Evolutionary conservation across 2,888 invertebrate species (phyloP), one percentile per base, ranked within the genome.

Genomic region (Zelleria hepariella): DNA sequence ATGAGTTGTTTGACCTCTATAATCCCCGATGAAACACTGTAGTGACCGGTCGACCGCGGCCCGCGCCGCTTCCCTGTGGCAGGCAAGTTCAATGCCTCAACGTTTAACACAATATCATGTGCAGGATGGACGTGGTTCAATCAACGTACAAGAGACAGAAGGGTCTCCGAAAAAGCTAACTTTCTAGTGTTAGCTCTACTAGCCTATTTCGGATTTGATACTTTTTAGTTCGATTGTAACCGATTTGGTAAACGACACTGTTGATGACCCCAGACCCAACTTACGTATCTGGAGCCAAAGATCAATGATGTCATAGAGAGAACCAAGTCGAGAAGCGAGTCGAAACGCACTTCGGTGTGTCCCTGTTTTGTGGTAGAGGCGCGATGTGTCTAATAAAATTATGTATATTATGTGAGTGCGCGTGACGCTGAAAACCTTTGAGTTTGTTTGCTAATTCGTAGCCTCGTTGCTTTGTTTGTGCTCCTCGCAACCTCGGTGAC

Each of bases 361-460:
- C 32, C 8, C 32, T 32, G 7, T 32, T 32, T 32, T 32, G 7
- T 32, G 8, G 32, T 10, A 10, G 32, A 10, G 32, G 32, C 10
- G 32, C 20, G 49, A 49, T 1, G 21, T 20, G 49, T 15, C 23
- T 52, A 52, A 52, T 23, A 52, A 24, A 23, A 5, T 52, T 52
- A 52, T 52, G 52, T 21, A 24, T 52, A 52, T 52, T 52, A 52
- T 52, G 52, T 25, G 21, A 24, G 23, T 24, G 23, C 23, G 51
- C 67, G 67, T 67, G 66, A 65, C 61, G 64, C 53, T 60, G 60
- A 64, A 62, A 67, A 65, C 66, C 68, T 65, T 64, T 62, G 61
- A 61, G 58, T 59, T n/a, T 52, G 24, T 52, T 52, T 52, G 52
- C 52, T 52, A 52, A 24, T 52, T 24, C 7, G 15, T 24, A 24